A percentile compares a stretch with the other conserved stretches of the same genome.
These are phyloP conservation scores for Eupithecia vulgata DNA, from an alignment of 2,888 invertebrate species.

Conservation along the genomic window DNA sequence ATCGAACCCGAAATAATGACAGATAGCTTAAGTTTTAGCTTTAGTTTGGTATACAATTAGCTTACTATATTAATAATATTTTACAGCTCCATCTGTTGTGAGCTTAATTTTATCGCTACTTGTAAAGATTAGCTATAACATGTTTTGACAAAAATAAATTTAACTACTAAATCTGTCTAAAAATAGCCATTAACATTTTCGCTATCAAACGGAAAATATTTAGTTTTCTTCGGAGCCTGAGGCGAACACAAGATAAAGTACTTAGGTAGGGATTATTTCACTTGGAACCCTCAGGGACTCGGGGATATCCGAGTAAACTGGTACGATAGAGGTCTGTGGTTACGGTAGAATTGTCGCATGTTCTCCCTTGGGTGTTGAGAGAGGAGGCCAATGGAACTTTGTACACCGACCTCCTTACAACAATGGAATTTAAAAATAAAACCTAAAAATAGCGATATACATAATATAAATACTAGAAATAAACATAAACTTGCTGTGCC, in stretches of 20 bases:
- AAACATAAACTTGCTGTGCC: no score
- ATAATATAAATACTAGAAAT: no score
- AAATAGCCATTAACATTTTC: neutral
- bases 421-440: neutral
- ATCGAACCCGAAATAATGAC: no score
- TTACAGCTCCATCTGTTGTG: no score
- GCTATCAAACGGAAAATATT: neutral
- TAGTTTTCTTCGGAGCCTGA: neutral
- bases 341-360: constrained; percentile 3
- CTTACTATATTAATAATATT: no score
- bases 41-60: no score
- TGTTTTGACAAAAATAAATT: neutral
- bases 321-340: neutral
- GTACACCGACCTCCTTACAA: neutral
- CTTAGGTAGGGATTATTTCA: constrained; percentile 1
- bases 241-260: neutral
- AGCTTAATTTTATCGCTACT: neutral
- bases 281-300: neutral
- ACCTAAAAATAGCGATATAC: no score
- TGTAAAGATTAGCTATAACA: neutral
- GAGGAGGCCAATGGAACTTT: neutral
- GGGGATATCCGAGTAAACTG: neutral
- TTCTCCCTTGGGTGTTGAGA: neutral
- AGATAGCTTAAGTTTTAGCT: no score
- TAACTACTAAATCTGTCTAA: neutral